Percentiles rank a stretch among this genome's conserved stretches.
These are phyloP conservation scores for Girardinus metallicus DNA, from an alignment of 2,797 vertebrate genomes.

Conservation along the genomic window DNA sequence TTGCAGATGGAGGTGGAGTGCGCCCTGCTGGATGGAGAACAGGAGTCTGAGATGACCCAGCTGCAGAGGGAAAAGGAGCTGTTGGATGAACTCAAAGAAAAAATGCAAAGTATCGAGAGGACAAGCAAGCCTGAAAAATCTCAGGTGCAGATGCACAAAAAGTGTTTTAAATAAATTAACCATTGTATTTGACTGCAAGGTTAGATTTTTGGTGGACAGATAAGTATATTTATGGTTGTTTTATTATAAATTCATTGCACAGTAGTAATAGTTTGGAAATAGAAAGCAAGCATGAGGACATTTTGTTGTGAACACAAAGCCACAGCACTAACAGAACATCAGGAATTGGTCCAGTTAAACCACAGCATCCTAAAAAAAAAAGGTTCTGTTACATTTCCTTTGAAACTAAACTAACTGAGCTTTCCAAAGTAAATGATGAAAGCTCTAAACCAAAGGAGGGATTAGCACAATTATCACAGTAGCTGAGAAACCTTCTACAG, in stretches of 20 bases:
- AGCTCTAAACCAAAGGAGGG: background rate
- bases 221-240: background rate
- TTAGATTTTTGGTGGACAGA: background rate
- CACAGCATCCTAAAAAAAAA: conserved; percentile 17
- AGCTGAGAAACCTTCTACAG: background rate
- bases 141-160: conserved; percentile 79
- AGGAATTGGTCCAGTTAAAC: conserved; percentile 16
- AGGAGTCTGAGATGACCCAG: conserved; percentile 90
- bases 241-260: background rate
- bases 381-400: conserved; percentile 16
- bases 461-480: conserved; percentile 13
- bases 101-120: conserved; percentile 86
- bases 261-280: background rate
- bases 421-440: conserved; percentile 21
- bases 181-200: background rate
- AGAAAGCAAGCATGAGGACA: background rate
- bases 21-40: conserved; percentile 93
- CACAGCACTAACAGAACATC: conserved; percentile 5
- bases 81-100: conserved; percentile 90
- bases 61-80: conserved; percentile 92
- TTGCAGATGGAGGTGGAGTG: conserved; percentile 95
- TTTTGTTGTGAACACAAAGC: conserved; percentile 5
- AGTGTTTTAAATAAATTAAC: background rate
- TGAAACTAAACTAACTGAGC: conserved; percentile 24
- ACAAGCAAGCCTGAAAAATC: conserved; percentile 83